phyloP scores from a whole-genome alignment of 2,797 vertebrate genomes.

The Rhincodon typus region DNA sequence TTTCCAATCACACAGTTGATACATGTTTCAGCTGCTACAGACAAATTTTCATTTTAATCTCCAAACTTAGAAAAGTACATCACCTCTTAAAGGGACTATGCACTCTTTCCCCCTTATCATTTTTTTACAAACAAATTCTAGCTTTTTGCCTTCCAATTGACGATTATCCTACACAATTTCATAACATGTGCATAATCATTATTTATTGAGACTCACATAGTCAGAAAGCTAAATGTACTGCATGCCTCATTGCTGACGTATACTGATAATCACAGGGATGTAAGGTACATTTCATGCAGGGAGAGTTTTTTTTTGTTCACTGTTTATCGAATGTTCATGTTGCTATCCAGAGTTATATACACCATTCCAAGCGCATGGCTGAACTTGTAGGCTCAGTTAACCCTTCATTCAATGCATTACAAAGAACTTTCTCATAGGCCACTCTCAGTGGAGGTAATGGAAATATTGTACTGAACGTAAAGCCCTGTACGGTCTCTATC shows the following conservation, averaged over 20 bases:
- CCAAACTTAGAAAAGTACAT: no score
- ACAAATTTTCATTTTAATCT: no score
- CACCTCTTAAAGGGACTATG: no score
- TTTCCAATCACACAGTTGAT: no score
- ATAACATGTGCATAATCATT: not conserved
- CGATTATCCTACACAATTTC: no score
- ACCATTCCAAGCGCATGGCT: not conserved
- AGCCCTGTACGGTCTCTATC: no score
- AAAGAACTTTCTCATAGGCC: not conserved
- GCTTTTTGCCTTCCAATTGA: no score
- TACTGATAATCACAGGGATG: not conserved
- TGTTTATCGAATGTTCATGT: not conserved
- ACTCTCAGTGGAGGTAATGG: not conserved
- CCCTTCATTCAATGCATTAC: not conserved
- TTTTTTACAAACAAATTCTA: no score
- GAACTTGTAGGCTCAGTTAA: not conserved
- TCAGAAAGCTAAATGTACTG: not conserved
- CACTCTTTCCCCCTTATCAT: no score
- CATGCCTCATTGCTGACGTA: not conserved
- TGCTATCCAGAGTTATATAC: not conserved
- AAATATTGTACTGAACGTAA: no score
- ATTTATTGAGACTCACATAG: not conserved
- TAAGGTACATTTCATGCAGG: not conserved
- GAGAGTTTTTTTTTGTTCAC: not conserved
- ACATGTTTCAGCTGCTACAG: no score